Conservation (phyloP, 2,113 vertebrate genomes). For the Maylandia zebra region DNA sequence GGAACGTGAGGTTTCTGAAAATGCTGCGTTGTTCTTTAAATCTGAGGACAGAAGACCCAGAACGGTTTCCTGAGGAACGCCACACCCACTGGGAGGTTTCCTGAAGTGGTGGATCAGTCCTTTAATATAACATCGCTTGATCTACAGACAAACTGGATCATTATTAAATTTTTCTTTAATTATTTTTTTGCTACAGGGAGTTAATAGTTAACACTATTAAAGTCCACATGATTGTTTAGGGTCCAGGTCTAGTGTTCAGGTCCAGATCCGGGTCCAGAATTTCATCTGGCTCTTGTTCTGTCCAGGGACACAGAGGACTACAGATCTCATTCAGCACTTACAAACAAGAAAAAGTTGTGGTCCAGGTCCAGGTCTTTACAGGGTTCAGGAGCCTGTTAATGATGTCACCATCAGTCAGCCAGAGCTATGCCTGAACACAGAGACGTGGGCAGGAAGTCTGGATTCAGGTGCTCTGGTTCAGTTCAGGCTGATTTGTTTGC, state of each 20-base stretch:
- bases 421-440: neutral
- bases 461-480: neutral
- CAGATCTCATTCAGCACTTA: neutral
- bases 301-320: neutral
- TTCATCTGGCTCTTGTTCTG: neutral
- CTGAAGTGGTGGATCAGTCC: neutral
- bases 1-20: neutral
- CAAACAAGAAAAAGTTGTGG: neutral
- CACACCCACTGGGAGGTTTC: neutral
- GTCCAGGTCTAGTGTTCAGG: neutral
- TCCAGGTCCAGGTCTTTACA: neutral
- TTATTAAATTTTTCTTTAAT: neutral
- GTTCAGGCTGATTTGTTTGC: neutral
- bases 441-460: neutral
- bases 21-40: neutral
- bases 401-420: neutral
- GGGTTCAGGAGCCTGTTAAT: neutral
- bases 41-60: neutral
- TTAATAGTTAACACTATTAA: neutral
- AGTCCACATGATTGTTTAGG: neutral
- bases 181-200: neutral
- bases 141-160: neutral
- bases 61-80: neutral
- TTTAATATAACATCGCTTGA: neutral
- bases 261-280: neutral